Evolutionary conservation across 1,140 invertebrate genomes (phyloP), one percentile per base, ranked within the genome.

Genomic region (Listronotus oregonensis): DNA sequence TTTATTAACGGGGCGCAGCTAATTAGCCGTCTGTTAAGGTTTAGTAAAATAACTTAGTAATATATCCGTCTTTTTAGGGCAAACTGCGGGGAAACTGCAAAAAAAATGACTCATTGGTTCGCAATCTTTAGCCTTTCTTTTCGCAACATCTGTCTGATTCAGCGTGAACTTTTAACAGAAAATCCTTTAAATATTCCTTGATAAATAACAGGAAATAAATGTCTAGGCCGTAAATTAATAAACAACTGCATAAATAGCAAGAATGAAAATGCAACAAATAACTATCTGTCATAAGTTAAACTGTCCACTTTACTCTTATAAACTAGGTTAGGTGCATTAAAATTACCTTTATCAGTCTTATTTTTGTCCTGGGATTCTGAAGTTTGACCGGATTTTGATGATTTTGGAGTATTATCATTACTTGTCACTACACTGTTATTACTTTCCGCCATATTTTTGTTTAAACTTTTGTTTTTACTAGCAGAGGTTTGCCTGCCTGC

Each of bases 361-460:
- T 69, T 66, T 32, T 69, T 54, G 12, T 70, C 68, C 21, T 17
- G 50, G 46, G 54, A 46, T 37, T 70, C 66, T 14, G 27, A 68
- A 64, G 50, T 57, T 52, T 66, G 62, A 40, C 55, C 66, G 37
- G 44, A 51, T 67, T 65, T 70, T 40, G 47, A 64, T 68, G 69
- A 67, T 57, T 66, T 72, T 57, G 70, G 68, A 51, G 58, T 66
- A 72, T 71, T 76, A 71, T 69, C 65, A 62, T 61, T 73, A 72
- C 72, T 75, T 69, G 55, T 68, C 63, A 69, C 70, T 54, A 63
- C 57, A 68, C 66, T 72, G 61, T 66, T 66, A 74, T 68, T 72
- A 70, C 70, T 67, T 71, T 77, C 77, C 58, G 77, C 75, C 77
- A 78, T 78, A 65, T 76, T 77, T 64, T 66, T 64, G 67, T 71